A percentile compares a stretch with the other conserved stretches of the same genome.
These are phyloP conservation scores for Xanthia togata DNA, from an alignment of 2,888 invertebrate species.

Conservation along the genomic window DNA sequence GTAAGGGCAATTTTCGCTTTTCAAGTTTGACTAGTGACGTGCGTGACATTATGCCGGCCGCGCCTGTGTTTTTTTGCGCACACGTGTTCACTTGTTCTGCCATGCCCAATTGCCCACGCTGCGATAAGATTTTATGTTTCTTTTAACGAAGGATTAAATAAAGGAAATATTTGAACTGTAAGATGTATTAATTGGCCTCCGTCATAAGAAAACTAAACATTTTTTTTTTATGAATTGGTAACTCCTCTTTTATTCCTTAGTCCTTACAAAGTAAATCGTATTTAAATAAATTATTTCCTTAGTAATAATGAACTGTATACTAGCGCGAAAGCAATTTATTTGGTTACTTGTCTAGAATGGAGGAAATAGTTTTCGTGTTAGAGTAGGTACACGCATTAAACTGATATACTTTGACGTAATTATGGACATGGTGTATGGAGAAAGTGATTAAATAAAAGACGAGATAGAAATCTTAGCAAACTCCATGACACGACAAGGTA, in stretches of 20 bases:
- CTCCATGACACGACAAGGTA: constrained; percentile 67
- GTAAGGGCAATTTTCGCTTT: constrained; percentile 10
- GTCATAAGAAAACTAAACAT: too few relatives aligned
- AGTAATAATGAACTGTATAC: constrained; percentile 2
- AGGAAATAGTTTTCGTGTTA: constrained; percentile 16
- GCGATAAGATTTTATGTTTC: constrained; percentile 49
- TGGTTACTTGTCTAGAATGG: constrained; percentile 27
- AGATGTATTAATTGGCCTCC: too few relatives aligned
- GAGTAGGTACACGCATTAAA: constrained; percentile 25
- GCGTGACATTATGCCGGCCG: constrained; percentile 42
- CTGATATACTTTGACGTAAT: constrained; percentile 48
- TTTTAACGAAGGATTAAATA: constrained; percentile 10
- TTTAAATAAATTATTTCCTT: constrained; percentile 20
- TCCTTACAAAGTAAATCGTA: constrained; percentile 1
- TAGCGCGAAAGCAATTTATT: constrained; percentile 29
- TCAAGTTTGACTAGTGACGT: not conserved
- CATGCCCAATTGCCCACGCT: constrained; percentile 58
- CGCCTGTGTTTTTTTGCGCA: constrained; percentile 55
- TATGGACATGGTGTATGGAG: constrained; percentile 43
- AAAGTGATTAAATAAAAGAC: constrained; percentile 60
- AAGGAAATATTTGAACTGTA: not conserved
- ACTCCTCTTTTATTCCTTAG: not conserved
- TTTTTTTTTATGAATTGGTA: not conserved
- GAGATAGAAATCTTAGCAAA: constrained; percentile 67
- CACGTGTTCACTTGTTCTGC: constrained; percentile 65